Conservation (phyloP, 2,113 vertebrate genomes). For the Bubo blakistoni region DNA sequence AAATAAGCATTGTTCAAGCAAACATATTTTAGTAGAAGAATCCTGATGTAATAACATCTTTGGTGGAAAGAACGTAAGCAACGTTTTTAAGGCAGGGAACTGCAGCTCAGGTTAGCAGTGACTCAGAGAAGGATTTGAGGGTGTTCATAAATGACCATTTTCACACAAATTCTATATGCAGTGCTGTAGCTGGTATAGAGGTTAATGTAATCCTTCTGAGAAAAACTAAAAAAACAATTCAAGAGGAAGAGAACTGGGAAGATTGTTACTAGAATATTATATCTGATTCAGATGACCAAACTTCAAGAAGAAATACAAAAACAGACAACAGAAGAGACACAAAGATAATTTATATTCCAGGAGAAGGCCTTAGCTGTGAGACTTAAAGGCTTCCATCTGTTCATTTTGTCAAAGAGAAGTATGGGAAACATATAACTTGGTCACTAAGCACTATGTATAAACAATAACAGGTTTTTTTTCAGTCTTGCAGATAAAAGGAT, state of each 20-base stretch:
- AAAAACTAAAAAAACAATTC: background rate
- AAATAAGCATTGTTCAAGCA: background rate
- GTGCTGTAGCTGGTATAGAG: background rate
- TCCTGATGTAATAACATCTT: background rate
- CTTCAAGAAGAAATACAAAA: background rate
- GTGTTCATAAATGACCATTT: background rate
- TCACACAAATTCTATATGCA: background rate
- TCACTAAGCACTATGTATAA: background rate
- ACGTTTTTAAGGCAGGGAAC: background rate
- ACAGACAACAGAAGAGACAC: background rate
- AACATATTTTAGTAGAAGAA: background rate
- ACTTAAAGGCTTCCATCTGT: background rate
- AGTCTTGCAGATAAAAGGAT: background rate
- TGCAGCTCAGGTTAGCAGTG: background rate
- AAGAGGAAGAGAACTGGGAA: background rate
- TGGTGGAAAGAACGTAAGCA: background rate
- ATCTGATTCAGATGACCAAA: background rate
- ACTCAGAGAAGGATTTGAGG: background rate
- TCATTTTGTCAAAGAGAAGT: background rate
- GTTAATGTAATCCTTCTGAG: background rate
- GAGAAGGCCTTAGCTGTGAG: background rate
- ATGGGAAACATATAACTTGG: background rate
- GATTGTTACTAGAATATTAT: background rate
- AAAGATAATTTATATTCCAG: background rate
- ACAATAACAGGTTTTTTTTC: background rate